phyloP scores from a whole-genome alignment of 2,888 invertebrate genomes.

The Amitus sp. region DNA sequence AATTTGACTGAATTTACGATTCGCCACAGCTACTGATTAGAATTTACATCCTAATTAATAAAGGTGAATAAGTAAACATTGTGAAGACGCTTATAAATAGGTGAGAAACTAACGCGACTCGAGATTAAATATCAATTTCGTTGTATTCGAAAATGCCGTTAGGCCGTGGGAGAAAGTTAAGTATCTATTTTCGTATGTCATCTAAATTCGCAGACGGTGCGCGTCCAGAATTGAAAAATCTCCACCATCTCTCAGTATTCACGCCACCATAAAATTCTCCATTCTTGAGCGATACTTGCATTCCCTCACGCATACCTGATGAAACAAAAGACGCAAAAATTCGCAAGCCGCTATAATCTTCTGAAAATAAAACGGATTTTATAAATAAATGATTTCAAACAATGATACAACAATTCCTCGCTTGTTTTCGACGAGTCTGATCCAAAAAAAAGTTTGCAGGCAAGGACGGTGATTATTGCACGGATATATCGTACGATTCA shows the following conservation, averaged over 20 bases:
- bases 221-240: too few relatives aligned
- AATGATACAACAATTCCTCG: neutral
- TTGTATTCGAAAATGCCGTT: neutral
- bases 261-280: neutral
- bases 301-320: constrained; percentile 2
- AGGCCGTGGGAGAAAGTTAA: neutral
- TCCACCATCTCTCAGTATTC: neutral
- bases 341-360: too few relatives aligned
- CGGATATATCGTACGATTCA: neutral
- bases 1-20: too few relatives aligned
- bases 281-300: too few relatives aligned
- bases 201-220: too few relatives aligned
- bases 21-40: too few relatives aligned
- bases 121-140: neutral
- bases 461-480: neutral
- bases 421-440: neutral
- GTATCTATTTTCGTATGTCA: constrained; percentile 2
- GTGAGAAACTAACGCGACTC: too few relatives aligned
- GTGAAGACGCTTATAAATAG: too few relatives aligned
- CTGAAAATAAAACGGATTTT: neutral
- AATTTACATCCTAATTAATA: too few relatives aligned
- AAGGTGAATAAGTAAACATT: too few relatives aligned
- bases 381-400: neutral
- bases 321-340: too few relatives aligned
- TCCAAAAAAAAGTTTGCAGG: too few relatives aligned